Conservation (phyloP, 2,888 invertebrate genomes). For the Pandemis cinnamomeana region DNA sequence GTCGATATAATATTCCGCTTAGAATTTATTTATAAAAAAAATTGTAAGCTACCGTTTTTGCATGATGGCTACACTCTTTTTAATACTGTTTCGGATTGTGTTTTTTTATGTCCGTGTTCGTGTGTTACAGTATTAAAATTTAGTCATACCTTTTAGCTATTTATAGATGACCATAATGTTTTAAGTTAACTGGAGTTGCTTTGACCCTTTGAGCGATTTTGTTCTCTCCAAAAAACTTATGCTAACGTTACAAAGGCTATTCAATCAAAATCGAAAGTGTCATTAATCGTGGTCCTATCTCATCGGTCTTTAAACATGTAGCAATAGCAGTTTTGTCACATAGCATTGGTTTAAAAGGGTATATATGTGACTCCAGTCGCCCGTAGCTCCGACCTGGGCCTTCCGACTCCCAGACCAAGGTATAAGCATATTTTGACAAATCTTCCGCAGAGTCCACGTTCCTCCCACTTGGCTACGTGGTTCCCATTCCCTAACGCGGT, state of each 20-base stretch:
- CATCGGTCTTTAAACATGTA: background rate
- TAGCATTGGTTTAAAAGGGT: background rate
- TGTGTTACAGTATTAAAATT: constrained; percentile 46
- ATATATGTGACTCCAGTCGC: background rate
- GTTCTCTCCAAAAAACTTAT: background rate
- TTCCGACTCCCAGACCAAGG: background rate
- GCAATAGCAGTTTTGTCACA: background rate
- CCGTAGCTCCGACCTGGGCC: background rate
- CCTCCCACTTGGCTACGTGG: constrained; percentile 84
- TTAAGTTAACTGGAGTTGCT: background rate
- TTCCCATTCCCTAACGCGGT: constrained; percentile 86
- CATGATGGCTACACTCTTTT: constrained; percentile 65
- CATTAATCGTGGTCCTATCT: too few species aligned
- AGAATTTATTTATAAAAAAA: constrained; percentile 50
- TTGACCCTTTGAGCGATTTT: background rate
- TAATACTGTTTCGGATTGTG: constrained; percentile 39
- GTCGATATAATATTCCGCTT: constrained; percentile 42
- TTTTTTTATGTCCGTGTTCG: constrained; percentile 45
- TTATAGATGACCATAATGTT: background rate
- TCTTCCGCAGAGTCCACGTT: constrained; percentile 83
- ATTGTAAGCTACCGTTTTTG: constrained; percentile 65
- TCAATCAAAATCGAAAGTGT: too few species aligned
- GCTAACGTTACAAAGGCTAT: background rate
- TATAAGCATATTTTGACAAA: constrained; percentile 49
- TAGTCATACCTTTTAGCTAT: constrained; percentile 20